These are phyloP conservation scores for Quadroppia sp. DNA, from an alignment of 2,888 invertebrate genomes.

Conservation along the genomic window DNA sequence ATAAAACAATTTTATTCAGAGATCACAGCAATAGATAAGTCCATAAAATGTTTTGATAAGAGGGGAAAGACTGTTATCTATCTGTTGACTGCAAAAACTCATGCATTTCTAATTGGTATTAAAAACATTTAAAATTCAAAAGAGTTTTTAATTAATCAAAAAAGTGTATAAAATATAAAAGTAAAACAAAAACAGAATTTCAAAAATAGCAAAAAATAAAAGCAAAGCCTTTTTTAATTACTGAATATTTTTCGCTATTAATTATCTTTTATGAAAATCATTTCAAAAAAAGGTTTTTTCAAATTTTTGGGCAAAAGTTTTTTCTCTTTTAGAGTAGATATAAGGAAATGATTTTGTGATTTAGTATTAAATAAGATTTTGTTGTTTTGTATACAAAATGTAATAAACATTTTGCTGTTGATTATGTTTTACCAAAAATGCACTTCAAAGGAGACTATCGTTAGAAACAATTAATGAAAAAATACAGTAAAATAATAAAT, in stretches of 20 bases:
- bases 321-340: background rate
- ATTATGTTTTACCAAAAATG: no score
- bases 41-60: background rate
- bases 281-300: no score
- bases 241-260: background rate
- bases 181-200: background rate
- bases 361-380: background rate
- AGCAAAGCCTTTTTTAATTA: background rate
- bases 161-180: background rate
- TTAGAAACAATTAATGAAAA: background rate
- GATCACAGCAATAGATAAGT: background rate
- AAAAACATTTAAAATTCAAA: background rate
- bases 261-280: constrained; percentile 17
- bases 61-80: background rate
- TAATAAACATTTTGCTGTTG: background rate
- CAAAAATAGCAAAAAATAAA: background rate
- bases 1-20: background rate
- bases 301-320: background rate
- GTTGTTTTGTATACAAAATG: background rate
- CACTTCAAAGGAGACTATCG: no score
- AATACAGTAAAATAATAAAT: no score
- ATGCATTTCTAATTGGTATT: constrained; percentile 18
- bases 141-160: constrained; percentile 9
- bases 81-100: background rate
- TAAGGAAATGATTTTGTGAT: constrained; percentile 11